These are phyloP conservation scores for Momotus momota DNA, from an alignment of 2,797 vertebrate species.

Conservation along the genomic window DNA sequence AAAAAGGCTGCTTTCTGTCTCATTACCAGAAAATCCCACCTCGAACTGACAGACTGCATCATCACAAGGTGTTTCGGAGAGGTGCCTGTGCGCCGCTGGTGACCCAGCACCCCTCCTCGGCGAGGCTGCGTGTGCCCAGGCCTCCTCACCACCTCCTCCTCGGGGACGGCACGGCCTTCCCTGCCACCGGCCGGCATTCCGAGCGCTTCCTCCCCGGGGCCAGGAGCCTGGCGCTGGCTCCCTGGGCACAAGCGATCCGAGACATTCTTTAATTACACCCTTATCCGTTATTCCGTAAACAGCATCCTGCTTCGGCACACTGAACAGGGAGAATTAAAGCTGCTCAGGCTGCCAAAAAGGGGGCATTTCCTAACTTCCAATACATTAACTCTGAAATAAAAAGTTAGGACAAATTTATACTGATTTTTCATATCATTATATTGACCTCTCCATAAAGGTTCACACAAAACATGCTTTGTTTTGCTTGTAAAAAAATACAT, in stretches of 20 bases:
- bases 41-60: rapidly evolving
- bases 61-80: not conserved
- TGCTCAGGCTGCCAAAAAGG: not conserved
- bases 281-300: not conserved
- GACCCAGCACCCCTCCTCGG: not conserved
- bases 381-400: not conserved
- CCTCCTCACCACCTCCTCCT: not conserved
- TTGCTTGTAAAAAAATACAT: not conserved
- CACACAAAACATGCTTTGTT: not conserved
- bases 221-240: not conserved
- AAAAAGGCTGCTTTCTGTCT: no score
- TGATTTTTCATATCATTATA: not conserved
- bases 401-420: not conserved
- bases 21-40: no score
- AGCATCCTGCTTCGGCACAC: not conserved
- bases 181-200: rapidly evolving
- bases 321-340: not conserved
- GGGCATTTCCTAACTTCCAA: not conserved
- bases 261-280: not conserved
- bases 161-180: rapidly evolving
- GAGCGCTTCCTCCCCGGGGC: not conserved
- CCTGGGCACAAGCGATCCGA: not conserved
- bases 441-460: not conserved
- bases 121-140: rapidly evolving
- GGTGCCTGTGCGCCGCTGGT: not conserved